Evolutionary conservation across 2,888 invertebrate genomes (phyloP).

Genomic region (Trissolcus japonicus): DNA sequence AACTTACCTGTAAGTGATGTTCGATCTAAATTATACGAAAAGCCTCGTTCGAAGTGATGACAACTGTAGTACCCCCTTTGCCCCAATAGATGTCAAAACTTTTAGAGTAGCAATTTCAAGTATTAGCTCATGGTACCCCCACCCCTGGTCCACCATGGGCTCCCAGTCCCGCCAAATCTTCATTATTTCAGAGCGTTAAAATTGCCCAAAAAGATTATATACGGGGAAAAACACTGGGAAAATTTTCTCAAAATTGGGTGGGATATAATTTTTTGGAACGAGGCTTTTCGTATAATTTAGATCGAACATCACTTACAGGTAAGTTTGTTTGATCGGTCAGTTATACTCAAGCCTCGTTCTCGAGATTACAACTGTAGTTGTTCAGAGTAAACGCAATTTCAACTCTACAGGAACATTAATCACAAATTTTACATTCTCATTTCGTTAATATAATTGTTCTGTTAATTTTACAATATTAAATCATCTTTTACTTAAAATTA

Average conservation of each 20-base stretch:
- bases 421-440: neutral
- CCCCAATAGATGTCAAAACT: neutral
- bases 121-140: neutral
- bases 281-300: slow-evolving; percentile 11
- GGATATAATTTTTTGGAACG: slow-evolving; percentile 12
- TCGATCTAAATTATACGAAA: slow-evolving; percentile 4
- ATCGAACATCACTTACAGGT: slow-evolving; percentile 20
- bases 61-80: slow-evolving; percentile 1
- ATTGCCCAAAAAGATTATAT: neutral
- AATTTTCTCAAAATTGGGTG: neutral
- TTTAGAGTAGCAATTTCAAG: neutral
- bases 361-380: slow-evolving; percentile 12
- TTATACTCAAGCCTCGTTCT: slow-evolving; percentile 16
- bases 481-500: too few relatives aligned
- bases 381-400: slow-evolving; percentile 12
- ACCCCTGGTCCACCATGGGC: neutral
- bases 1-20: too few relatives aligned
- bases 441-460: neutral
- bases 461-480: neutral
- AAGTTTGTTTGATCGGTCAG: slow-evolving; percentile 17
- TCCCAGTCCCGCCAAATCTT: neutral
- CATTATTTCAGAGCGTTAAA: neutral
- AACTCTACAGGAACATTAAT: too few relatives aligned
- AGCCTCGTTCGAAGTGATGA: neutral
- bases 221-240: neutral